Base-by-base conservation (phyloP, 2,888 invertebrate genomes). In the Cosmia pyralina region DNA sequence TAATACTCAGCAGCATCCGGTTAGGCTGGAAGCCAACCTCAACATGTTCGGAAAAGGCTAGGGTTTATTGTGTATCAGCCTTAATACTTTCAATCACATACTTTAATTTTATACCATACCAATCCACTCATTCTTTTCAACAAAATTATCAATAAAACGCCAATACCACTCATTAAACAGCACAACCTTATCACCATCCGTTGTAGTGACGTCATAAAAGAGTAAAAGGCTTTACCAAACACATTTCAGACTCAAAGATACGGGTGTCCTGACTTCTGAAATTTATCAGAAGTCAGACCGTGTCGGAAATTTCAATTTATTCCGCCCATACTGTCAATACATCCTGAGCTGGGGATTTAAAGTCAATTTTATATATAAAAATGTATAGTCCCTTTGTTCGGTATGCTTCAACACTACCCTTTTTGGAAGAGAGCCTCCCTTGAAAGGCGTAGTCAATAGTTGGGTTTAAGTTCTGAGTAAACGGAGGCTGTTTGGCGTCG, bases 281-380 rank as follows among this genome's bases (percentile, higher is more conserved):
- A 67, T 38, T 38, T 57, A 69, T 68, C 85, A 83, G 62, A 74
- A 83, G 64, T 78, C 75, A 72, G 69, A 77, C 73, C 65, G 84
- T 85, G 83, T 85, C 76, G 81, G 82, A 74, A 84, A 91, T 92
- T 91, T 92, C 92, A 92, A 93, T 92, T 92, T 92, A 90, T 91
- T 88, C 86, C 83, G 83, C 83, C 86, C 85, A 87, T 81, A 84
- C 84, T 85, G 85, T 85, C 88, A 88, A 88, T 87, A 86, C 84
- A 83, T 79, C 83, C 81, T 87, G 91, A 92, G 89, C 90, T 85
- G 72, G 82, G 90, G 93, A 92, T 93, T 92, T 91, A 87, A 86
- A 92, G 88, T 87, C 90, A 93, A 93, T 93, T 93, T 91, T 87
- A 74, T 90, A 88, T 88, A 88, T 87, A 87, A 87, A 83, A 87